phyloP scores from a whole-genome alignment of 2,113 vertebrate genomes.

The Porphyrio hochstetteri region DNA sequence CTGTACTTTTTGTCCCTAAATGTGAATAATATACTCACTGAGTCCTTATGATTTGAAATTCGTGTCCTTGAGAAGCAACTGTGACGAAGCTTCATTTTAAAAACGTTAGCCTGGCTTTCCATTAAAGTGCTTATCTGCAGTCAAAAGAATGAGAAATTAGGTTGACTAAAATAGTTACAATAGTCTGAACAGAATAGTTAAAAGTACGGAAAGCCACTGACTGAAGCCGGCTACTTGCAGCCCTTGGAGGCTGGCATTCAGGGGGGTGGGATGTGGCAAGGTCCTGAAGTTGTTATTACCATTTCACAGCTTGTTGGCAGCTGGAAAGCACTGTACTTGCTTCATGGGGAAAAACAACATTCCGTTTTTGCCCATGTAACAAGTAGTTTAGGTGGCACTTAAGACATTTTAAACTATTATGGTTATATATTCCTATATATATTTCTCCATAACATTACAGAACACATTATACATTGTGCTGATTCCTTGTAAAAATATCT shows the following conservation, averaged over 20 bases:
- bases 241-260: neutral
- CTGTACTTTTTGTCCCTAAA: neutral
- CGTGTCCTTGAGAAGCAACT: neutral
- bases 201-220: neutral
- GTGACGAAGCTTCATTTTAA: neutral
- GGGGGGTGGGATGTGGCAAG: neutral
- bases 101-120: neutral
- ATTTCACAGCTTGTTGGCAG: slow-evolving; percentile 1
- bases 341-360: neutral
- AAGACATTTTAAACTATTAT: neutral
- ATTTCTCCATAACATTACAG: neutral
- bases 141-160: neutral
- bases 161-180: neutral
- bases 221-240: neutral
- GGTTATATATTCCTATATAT: neutral
- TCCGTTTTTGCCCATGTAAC: neutral
- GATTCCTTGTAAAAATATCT: slow-evolving; percentile 7
- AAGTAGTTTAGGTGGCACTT: neutral
- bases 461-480: neutral
- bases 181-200: neutral
- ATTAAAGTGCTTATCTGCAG: neutral
- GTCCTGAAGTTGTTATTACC: neutral
- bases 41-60: neutral
- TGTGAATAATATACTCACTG: neutral
- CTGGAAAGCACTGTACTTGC: neutral